These are phyloP conservation scores for Cataglyphis albicans DNA, from an alignment of 2,888 invertebrate species.

Conservation along the genomic window DNA sequence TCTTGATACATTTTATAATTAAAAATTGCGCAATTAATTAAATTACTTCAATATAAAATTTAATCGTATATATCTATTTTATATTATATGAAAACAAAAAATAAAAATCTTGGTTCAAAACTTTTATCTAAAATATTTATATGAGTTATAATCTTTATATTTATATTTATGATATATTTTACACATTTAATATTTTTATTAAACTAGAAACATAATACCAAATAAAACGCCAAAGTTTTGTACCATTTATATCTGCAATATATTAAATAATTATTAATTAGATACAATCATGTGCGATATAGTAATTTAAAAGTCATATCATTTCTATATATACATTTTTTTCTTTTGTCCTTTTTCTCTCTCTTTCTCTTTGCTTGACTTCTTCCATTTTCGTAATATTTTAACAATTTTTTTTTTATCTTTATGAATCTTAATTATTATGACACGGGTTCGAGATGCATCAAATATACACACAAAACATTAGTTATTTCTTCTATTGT, in stretches of 20 bases:
- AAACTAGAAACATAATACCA: not conserved
- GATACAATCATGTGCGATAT: slow-evolving; percentile 82
- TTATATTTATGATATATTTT: not conserved
- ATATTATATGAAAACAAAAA: no score
- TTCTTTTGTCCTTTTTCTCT: slow-evolving; percentile 8
- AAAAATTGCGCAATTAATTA: not conserved
- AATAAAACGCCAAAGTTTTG: slow-evolving; percentile 37
- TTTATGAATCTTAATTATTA: slow-evolving; percentile 56
- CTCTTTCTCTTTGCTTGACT: slow-evolving; percentile 45
- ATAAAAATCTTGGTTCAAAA: no score
- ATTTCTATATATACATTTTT: slow-evolving; percentile 82
- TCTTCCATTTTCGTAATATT: slow-evolving; percentile 57
- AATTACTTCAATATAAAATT: no score
- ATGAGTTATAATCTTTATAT: no score
- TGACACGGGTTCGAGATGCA: slow-evolving; percentile 55
- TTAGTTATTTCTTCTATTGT: slow-evolving; percentile 39
- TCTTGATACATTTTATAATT: not conserved
- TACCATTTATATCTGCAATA: slow-evolving; percentile 82
- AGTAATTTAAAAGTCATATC: slow-evolving; percentile 79
- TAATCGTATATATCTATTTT: no score
- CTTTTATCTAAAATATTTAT: no score
- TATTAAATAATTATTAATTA: slow-evolving; percentile 85
- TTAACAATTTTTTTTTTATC: slow-evolving; percentile 55
- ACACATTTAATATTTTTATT: not conserved
- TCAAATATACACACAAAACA: slow-evolving; percentile 60